Conservation (phyloP, 2,888 invertebrate genomes). For the Rotaria magnacalcarata region DNA sequence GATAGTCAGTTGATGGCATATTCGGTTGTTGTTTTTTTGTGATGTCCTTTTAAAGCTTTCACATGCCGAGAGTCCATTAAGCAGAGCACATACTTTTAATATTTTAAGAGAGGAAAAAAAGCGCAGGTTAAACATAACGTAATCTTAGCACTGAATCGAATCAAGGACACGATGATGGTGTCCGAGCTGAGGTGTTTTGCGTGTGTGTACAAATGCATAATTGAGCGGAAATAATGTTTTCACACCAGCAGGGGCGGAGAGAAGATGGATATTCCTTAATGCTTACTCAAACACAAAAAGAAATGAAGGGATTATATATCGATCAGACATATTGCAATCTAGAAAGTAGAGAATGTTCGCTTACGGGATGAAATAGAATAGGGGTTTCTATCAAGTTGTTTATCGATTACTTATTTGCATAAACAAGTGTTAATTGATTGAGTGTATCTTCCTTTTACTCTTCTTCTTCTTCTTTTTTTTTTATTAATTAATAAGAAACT, state of each 20-base stretch:
- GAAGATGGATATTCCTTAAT: conserved; percentile 19
- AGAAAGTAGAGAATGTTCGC: neutral
- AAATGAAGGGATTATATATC: conserved; percentile 5
- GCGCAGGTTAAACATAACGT: neutral
- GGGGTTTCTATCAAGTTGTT: neutral
- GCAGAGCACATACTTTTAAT: neutral
- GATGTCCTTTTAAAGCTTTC: neutral
- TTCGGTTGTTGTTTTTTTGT: neutral
- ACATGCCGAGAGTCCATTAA: conserved; percentile 8
- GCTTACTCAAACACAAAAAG: conserved; percentile 24
- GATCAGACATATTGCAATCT: neutral
- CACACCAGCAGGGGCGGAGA: conserved; percentile 31
- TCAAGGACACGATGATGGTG: neutral
- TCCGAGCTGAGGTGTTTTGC: neutral
- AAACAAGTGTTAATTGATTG: conserved; percentile 25
- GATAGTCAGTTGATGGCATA: neutral
- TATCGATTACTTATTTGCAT: conserved; percentile 4
- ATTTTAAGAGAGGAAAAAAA: neutral
- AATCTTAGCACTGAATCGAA: neutral
- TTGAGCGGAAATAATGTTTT: conserved; percentile 38
- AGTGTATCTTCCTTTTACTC: neutral
- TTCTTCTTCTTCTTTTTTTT: neutral
- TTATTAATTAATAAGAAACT: neutral
- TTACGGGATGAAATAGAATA: neutral
- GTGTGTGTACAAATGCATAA: neutral